phyloP scores from a whole-genome alignment of 2,113 vertebrate genomes.

The Beaufortia kweichowensis region DNA sequence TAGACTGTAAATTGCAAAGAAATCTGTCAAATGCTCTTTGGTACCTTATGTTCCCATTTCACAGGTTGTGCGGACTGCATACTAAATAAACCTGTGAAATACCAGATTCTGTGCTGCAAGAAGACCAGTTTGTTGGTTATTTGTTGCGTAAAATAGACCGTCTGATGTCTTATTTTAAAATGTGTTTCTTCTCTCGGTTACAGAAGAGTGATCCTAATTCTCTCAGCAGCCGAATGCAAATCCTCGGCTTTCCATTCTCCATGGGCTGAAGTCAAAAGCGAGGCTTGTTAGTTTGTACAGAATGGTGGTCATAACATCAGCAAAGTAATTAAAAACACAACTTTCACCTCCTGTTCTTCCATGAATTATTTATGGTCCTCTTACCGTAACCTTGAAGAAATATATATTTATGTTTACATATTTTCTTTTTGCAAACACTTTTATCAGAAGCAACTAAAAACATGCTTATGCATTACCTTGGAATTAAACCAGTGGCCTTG shows the following conservation, averaged over 20 bases:
- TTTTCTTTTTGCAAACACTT: background rate
- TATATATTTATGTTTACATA: background rate
- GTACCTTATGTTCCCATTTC: no score
- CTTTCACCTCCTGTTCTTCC: conserved; percentile 38
- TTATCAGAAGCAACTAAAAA: background rate
- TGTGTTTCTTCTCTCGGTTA: conserved; percentile 7
- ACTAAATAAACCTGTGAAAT: background rate
- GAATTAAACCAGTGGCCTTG: no score
- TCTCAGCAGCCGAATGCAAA: conserved; percentile 25
- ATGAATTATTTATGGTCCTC: conserved; percentile 52
- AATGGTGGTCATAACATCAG: conserved; percentile 9
- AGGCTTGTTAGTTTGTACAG: conserved; percentile 6
- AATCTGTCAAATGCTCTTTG: background rate
- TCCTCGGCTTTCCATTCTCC: conserved; percentile 34
- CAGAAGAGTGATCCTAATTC: conserved; percentile 20
- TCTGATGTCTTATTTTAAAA: background rate
- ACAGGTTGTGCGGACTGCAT: background rate
- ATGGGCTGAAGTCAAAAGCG: conserved; percentile 40
- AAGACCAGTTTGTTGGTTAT: background rate
- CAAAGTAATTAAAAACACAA: conserved; percentile 40
- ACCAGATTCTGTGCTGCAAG: background rate
- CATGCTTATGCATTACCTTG: no score
- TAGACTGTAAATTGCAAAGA: background rate
- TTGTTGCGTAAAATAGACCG: background rate
- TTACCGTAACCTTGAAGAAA: conserved; percentile 39